Evolutionary conservation across 2,797 vertebrate genomes (phyloP).

Genomic region (Rhyacichthys aspro): DNA sequence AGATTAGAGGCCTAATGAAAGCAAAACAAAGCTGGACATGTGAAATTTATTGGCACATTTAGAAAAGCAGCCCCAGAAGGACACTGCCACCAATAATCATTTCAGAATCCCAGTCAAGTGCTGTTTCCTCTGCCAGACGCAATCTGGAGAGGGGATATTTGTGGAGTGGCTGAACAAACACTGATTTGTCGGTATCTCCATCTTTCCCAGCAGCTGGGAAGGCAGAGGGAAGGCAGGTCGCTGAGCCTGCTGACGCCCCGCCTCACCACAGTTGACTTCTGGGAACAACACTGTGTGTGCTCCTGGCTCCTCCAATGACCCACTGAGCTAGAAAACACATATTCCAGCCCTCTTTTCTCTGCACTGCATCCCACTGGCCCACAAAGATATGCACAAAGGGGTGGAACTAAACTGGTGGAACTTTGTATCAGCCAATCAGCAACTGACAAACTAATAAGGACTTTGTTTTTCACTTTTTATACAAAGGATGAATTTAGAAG

Average conservation of each 20-base stretch:
- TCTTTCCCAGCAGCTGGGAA: slow-evolving; percentile 83
- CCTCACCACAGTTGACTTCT: slow-evolving; percentile 69
- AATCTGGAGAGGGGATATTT: slow-evolving; percentile 85
- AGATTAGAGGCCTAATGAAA: slow-evolving; percentile 87
- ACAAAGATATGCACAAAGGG: slow-evolving; percentile 29
- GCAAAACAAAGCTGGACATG: slow-evolving; percentile 87
- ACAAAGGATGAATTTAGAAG: not conserved
- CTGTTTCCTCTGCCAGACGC: slow-evolving; percentile 79
- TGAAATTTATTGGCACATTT: slow-evolving; percentile 88
- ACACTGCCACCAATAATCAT: slow-evolving; percentile 83
- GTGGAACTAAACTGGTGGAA: slow-evolving; percentile 26
- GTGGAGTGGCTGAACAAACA: slow-evolving; percentile 88
- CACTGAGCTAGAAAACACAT: slow-evolving; percentile 35
- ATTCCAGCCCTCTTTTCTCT: slow-evolving; percentile 30
- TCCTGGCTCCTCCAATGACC: slow-evolving; percentile 70
- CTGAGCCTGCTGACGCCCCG: slow-evolving; percentile 62
- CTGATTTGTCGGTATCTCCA: slow-evolving; percentile 85
- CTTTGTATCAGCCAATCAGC: slow-evolving; percentile 7
- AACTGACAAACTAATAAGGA: not conserved
- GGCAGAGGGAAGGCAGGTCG: slow-evolving; percentile 68
- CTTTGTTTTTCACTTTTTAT: not conserved
- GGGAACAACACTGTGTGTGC: slow-evolving; percentile 72
- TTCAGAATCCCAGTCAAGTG: slow-evolving; percentile 78
- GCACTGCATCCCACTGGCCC: slow-evolving; percentile 16
- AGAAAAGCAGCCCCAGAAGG: slow-evolving; percentile 80